phyloP scores from a whole-genome alignment of 64 coral and sea anemone genomes.

The Porites australiensis region DNA sequence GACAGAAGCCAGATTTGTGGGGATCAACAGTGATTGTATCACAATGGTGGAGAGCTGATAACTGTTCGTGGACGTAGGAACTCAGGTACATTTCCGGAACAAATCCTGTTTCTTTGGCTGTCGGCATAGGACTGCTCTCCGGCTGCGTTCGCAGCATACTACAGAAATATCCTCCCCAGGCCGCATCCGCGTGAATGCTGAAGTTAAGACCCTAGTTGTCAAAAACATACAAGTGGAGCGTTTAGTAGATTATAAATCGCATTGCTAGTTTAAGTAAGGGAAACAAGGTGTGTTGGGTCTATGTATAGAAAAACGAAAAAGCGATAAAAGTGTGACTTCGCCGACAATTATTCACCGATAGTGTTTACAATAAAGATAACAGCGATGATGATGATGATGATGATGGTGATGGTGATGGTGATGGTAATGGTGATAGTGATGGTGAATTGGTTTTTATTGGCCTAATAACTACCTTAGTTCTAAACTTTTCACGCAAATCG shows the following conservation, averaged over 20 bases:
- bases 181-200: conserved; percentile 74
- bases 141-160: conserved; percentile 68
- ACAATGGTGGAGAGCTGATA: conserved; percentile 57
- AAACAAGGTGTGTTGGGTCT: too few relatives aligned
- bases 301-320: too few relatives aligned
- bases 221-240: too few relatives aligned
- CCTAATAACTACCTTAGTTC: too few relatives aligned
- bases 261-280: too few relatives aligned
- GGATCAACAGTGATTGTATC: conserved; percentile 94
- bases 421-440: too few relatives aligned
- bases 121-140: neutral
- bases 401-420: neutral
- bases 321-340: too few relatives aligned
- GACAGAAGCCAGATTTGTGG: conserved; percentile 90
- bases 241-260: too few relatives aligned
- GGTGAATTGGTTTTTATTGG: too few relatives aligned
- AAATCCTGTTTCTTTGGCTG: conserved; percentile 15
- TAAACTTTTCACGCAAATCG: too few relatives aligned
- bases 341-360: too few relatives aligned
- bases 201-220: conserved; percentile 92
- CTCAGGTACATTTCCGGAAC: conserved; percentile 77
- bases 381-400: neutral
- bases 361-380: too few relatives aligned
- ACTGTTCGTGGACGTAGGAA: conserved; percentile 38
- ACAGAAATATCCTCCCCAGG: conserved; percentile 91